A percentile compares a stretch with the other conserved stretches of the same genome.
Conservation (phyloP, 2,113 vertebrate genomes). For the Rhinolophus sinicus region DNA sequence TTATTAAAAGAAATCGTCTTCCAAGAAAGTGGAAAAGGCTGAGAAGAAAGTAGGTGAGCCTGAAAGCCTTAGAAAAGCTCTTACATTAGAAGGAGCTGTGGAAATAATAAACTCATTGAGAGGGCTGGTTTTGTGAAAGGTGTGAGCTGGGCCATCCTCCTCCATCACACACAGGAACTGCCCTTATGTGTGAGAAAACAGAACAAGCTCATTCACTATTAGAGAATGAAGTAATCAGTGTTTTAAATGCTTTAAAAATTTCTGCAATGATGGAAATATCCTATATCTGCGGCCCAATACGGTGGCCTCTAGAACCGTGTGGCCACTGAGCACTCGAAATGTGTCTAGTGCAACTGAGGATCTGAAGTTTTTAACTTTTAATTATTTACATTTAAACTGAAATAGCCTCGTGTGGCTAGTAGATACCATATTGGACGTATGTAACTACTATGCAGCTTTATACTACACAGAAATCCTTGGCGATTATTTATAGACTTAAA, state of each 20-base stretch:
- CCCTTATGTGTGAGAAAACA: neutral
- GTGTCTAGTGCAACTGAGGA: neutral
- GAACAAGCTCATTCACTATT: neutral
- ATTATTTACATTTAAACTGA: neutral
- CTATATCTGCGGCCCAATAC: neutral
- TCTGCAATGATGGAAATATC: neutral
- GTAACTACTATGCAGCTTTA: neutral
- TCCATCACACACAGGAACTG: neutral
- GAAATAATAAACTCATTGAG: neutral
- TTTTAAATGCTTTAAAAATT: neutral
- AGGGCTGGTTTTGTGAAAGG: neutral
- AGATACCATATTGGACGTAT: neutral
- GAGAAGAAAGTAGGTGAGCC: neutral
- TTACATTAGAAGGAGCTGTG: neutral
- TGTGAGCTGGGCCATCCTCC: neutral
- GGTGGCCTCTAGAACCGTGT: neutral
- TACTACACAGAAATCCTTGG: neutral
- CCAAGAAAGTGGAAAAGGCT: neutral
- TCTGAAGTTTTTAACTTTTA: neutral
- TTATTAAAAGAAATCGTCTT: neutral
- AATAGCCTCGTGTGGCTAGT: neutral
- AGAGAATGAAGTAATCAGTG: neutral
- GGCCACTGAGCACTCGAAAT: neutral
- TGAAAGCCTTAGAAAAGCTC: neutral
- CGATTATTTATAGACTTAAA: constrained; percentile 32